Evolutionary conservation across 2,113 vertebrate genomes (phyloP), one percentile per base, ranked within the genome.

Genomic region (Stegostoma tigrinum): DNA sequence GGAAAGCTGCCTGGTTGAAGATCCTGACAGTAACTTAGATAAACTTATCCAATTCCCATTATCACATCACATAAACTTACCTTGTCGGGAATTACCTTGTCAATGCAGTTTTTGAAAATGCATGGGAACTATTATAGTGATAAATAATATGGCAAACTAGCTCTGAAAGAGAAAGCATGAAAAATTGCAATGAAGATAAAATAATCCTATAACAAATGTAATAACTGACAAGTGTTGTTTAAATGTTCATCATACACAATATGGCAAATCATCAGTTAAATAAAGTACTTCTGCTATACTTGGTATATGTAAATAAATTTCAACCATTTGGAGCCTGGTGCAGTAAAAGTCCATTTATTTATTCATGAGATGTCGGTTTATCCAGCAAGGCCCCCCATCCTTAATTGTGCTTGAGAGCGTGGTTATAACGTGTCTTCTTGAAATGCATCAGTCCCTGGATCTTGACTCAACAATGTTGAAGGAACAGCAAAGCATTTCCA

Each of bases 91-190:
- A 72, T 95, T 72, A 45, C 94, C 66, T 95, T 95, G 94, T 95
- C 94, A 72, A 72, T 27, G 30, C 23, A 95, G 23, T 70, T 72
- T 67, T 72, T 95, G 42, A 72, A 95, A 95, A 95, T 95, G 48
- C 72, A 75, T 75, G 67, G 12, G 24, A 52, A 45, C 68, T 0
- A 72, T 95, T 95, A 95, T 34, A 72, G 15, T 95, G 94, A 95
- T 95, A 48, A 95, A 95, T 95, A 68, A 75, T 95, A 30, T 72
- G 30, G 66, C 42, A 75, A 70, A 30, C 45, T 95, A 27, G 14
- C 72, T 45, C 94, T 45, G n/a, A n/a, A 72, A 72, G 68, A 45
- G 94, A 95, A 95, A 95, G 94, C 67, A 95, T 95, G 70, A 95
- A 68, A 93, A 95, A 72, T 12, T 48, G 68, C 30, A 67, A 95